Conservation (phyloP, 1,140 invertebrate genomes). For the Drosophila sturtevanti region DNA sequence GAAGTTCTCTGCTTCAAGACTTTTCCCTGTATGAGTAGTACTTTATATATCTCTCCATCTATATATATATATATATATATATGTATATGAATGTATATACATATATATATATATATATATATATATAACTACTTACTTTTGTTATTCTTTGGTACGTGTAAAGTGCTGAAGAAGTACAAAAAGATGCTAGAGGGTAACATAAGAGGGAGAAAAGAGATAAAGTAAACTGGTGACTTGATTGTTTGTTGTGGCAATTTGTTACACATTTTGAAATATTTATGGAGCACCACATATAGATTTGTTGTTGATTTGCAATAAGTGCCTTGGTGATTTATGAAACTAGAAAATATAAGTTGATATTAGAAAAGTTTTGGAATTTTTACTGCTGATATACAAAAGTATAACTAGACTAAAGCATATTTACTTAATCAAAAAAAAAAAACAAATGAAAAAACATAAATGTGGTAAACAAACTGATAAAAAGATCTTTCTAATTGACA, state of each 20-base stretch:
- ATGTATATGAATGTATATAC: not conserved
- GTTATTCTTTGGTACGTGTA: constrained; percentile 41
- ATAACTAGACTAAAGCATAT: too few species aligned
- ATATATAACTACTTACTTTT: constrained; percentile 12
- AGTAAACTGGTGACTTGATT: constrained; percentile 33
- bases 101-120: not conserved
- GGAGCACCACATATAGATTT: not conserved
- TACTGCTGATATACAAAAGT: not conserved
- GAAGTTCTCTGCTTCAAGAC: not conserved
- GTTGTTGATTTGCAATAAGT: not conserved
- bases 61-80: not conserved
- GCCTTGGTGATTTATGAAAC: not conserved
- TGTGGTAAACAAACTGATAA: too few species aligned
- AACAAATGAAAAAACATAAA: too few species aligned
- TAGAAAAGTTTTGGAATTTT: not conserved
- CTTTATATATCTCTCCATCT: not conserved
- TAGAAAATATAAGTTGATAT: not conserved
- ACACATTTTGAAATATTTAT: constrained; percentile 51
- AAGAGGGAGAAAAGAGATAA: constrained; percentile 17
- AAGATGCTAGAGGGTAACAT: constrained; percentile 25
- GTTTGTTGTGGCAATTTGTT: constrained; percentile 47
- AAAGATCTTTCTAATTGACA: too few species aligned
- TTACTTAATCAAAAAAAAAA: too few species aligned
- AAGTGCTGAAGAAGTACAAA: constrained; percentile 27
- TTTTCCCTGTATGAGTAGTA: not conserved